Evolutionary conservation across 2,113 vertebrate genomes (phyloP).

Genomic region (Sapajus apella): DNA sequence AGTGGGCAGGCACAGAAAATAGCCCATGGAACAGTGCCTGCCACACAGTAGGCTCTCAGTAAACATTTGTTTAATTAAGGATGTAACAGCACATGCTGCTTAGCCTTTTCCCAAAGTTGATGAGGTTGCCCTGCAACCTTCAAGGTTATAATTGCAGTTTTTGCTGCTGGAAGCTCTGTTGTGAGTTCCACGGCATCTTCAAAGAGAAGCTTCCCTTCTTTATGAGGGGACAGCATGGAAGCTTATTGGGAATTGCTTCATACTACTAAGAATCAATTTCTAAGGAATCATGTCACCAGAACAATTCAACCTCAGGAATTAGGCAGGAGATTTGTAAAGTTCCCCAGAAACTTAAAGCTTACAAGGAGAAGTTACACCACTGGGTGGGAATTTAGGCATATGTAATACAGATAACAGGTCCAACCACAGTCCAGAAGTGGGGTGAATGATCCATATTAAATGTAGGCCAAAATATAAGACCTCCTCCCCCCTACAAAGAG

Average conservation of each 20-base stretch:
- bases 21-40: background rate
- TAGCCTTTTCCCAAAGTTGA: background rate
- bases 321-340: background rate
- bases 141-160: background rate
- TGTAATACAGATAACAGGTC: background rate
- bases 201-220: slow-evolving; percentile 26
- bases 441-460: background rate
- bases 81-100: background rate
- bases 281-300: background rate
- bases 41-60: background rate
- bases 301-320: background rate
- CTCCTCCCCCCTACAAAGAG: background rate
- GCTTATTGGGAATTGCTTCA: background rate
- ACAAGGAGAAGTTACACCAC: background rate
- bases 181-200: background rate
- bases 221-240: background rate
- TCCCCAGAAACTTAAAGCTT: background rate
- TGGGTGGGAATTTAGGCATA: background rate
- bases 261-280: background rate
- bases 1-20: background rate
- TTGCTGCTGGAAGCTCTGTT: slow-evolving; percentile 1
- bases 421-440: background rate
- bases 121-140: background rate
- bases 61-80: background rate
- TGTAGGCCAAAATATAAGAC: background rate